These are phyloP conservation scores for Paelopatides confundens DNA, from an alignment of 53 echinoderm and acorn worm species.

Conservation along the genomic window DNA sequence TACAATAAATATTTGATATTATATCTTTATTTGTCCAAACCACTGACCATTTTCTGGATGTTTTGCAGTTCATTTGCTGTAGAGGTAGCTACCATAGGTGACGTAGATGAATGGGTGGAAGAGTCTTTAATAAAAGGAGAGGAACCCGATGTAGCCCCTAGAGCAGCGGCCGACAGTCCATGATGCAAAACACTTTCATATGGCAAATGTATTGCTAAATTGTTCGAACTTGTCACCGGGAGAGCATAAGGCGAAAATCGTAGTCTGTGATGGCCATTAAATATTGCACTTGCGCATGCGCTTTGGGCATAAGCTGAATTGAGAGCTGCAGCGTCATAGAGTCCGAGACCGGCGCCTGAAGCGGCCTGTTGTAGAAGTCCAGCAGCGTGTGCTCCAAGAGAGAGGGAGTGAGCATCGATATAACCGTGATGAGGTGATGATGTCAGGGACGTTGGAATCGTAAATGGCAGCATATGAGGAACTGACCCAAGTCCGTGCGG, in stretches of 20 bases:
- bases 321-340: slow-evolving; percentile 85
- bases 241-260: slow-evolving; percentile 95
- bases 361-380: slow-evolving; percentile 63
- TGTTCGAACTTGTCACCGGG: slow-evolving; percentile 80
- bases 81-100: slow-evolving; percentile 77
- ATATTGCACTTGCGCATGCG: slow-evolving; percentile 95
- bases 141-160: slow-evolving; percentile 44
- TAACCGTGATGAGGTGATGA: slow-evolving; percentile 62
- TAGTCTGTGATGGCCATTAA: slow-evolving; percentile 90
- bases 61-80: slow-evolving; percentile 97
- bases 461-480: slow-evolving; percentile 86
- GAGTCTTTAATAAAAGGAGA: slow-evolving; percentile 61
- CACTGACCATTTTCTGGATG: slow-evolving; percentile 97
- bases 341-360: slow-evolving; percentile 74
- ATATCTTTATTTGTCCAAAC: slow-evolving; percentile 90
- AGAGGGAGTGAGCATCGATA: slow-evolving; percentile 72
- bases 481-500: slow-evolving; percentile 76
- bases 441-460: slow-evolving; percentile 67
- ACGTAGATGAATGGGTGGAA: slow-evolving; percentile 62
- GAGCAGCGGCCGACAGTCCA: slow-evolving; percentile 11
- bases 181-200: slow-evolving; percentile 86
- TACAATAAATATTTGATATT: not conserved
- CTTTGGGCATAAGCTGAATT: slow-evolving; percentile 89
- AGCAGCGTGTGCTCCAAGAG: slow-evolving; percentile 67
- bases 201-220: slow-evolving; percentile 83